Evolutionary conservation across 2,797 vertebrate species (phyloP).

Genomic region (Argentina silus): DNA sequence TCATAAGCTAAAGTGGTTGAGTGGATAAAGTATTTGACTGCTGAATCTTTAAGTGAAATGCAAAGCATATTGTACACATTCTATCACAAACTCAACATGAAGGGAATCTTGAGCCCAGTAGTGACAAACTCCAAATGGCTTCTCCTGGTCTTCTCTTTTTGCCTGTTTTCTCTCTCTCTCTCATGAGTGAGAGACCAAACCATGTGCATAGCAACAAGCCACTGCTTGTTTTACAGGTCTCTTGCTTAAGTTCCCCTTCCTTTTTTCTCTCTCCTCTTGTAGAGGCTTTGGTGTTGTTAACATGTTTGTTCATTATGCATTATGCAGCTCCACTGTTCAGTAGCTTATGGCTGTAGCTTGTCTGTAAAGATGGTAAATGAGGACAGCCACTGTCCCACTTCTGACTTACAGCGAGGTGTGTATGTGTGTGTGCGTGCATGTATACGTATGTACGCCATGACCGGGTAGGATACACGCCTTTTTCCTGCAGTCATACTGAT

Average conservation of each 20-base stretch:
- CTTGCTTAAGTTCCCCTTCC: slow-evolving; percentile 44
- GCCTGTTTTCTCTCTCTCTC: neutral
- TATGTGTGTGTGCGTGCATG: slow-evolving; percentile 15
- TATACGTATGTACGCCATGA: slow-evolving; percentile 22
- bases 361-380: slow-evolving; percentile 28
- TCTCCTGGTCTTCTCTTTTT: neutral
- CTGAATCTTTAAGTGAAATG: neutral
- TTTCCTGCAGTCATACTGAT: slow-evolving; percentile 60
- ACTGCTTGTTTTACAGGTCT: slow-evolving; percentile 60
- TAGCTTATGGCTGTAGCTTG: slow-evolving; percentile 54
- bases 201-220: slow-evolving; percentile 57
- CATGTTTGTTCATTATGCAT: slow-evolving; percentile 10
- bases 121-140: slow-evolving; percentile 14
- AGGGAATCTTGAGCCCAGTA: neutral
- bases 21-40: slow-evolving; percentile 7
- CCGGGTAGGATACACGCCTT: slow-evolving; percentile 49
- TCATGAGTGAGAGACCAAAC: slow-evolving; percentile 19
- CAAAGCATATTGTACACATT: neutral
- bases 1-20: slow-evolving; percentile 12
- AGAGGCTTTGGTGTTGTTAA: neutral
- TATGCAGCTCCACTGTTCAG: slow-evolving; percentile 36
- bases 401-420: slow-evolving; percentile 20
- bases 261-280: slow-evolving; percentile 6
- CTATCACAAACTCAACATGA: neutral
- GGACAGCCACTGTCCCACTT: slow-evolving; percentile 54